These are phyloP conservation scores for Orientallactaga bullata DNA, from an alignment of 2,113 vertebrate genomes.

Conservation along the genomic window DNA sequence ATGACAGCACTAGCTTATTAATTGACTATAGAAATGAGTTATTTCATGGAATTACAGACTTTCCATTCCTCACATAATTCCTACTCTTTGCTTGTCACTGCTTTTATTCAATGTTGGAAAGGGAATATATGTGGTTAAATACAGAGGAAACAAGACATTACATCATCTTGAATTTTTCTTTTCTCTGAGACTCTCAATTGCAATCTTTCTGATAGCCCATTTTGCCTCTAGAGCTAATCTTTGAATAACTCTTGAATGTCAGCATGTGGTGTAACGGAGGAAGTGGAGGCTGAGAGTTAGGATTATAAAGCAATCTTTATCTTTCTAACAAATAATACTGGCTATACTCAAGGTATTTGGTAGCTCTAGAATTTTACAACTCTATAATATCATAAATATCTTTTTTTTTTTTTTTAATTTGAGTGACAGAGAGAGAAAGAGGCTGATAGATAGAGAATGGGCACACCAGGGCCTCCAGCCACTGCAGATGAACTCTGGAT, in stretches of 20 bases:
- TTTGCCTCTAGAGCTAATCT: slow-evolving; percentile 36
- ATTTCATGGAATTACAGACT: slow-evolving; percentile 24
- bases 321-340: neutral
- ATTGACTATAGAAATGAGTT: slow-evolving; percentile 1
- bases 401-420: too few relatives aligned
- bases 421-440: too few relatives aligned
- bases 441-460: too few relatives aligned
- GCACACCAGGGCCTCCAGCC: too few relatives aligned
- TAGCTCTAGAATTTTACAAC: slow-evolving; percentile 18
- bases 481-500: too few relatives aligned
- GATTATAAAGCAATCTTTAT: slow-evolving; percentile 22
- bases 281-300: neutral
- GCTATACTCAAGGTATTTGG: neutral
- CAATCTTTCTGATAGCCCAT: neutral
- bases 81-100: neutral
- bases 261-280: neutral
- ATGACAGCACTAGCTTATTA: neutral
- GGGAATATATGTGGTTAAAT: neutral
- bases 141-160: neutral
- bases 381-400: neutral
- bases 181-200: neutral
- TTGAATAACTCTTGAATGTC: slow-evolving; percentile 32
- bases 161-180: neutral
- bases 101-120: neutral
- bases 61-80: neutral